phyloP scores from a whole-genome alignment of 30 jellyfish, hydroid and myxozoan species.

The Cassiopea xamachana region DNA sequence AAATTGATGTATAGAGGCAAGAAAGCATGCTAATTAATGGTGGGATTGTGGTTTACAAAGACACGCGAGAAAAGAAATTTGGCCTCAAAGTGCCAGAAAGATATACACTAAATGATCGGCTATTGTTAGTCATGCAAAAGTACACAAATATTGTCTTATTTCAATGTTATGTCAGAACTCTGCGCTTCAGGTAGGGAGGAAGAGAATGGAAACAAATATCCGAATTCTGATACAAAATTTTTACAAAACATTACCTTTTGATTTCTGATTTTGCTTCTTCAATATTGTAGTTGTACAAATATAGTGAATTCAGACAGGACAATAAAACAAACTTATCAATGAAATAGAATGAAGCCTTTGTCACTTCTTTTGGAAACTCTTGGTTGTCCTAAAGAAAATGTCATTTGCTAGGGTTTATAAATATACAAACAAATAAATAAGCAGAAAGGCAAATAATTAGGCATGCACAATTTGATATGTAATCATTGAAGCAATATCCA shows the following conservation, averaged over 20 bases:
- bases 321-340: constrained; percentile 84
- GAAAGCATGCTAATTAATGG: too few species aligned
- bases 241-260: constrained; percentile 69
- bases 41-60: too few species aligned
- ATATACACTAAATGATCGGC: background rate
- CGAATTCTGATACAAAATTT: background rate
- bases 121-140: background rate
- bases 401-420: background rate
- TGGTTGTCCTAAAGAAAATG: constrained; percentile 70
- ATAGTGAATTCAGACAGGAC: constrained; percentile 74
- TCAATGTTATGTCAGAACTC: too few species aligned
- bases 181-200: background rate
- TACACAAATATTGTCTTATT: too few species aligned
- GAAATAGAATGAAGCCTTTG: constrained; percentile 91
- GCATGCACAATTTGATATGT: background rate
- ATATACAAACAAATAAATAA: background rate
- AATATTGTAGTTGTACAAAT: constrained; percentile 83
- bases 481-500: background rate
- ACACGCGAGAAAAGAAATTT: too few species aligned
- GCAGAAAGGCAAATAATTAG: too few species aligned
- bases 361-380: constrained; percentile 67
- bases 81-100: background rate
- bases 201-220: background rate
- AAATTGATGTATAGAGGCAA: too few species aligned
- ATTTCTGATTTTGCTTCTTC: constrained; percentile 74